Conservation (phyloP, 2,113 vertebrate genomes). For the Ailurus styani region DNA sequence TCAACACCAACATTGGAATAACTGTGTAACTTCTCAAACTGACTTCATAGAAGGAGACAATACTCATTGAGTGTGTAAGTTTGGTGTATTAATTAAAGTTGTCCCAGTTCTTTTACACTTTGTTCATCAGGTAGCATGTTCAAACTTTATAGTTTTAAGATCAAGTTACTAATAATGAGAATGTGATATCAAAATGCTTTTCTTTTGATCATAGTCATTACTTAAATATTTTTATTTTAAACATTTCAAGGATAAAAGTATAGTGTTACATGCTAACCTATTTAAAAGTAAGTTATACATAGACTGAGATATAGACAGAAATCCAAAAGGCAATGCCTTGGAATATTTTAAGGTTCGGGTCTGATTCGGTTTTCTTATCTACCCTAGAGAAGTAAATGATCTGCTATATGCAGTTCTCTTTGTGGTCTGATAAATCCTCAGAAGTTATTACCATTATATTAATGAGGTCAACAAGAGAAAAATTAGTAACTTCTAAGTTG, state of each 20-base stretch:
- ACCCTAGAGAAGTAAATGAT: neutral
- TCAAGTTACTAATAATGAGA: constrained; percentile 10
- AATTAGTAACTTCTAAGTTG: neutral
- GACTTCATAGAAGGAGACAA: neutral
- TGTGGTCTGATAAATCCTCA: neutral
- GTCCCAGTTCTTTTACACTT: neutral
- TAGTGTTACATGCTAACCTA: neutral
- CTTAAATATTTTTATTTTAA: constrained; percentile 38
- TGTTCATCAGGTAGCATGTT: neutral
- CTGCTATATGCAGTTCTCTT: neutral
- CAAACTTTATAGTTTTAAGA: constrained; percentile 19
- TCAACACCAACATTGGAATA: neutral
- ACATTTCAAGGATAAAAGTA: neutral
- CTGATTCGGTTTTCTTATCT: constrained; percentile 4
- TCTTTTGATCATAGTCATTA: neutral
- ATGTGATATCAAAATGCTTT: neutral
- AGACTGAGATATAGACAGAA: neutral
- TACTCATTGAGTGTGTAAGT: neutral
- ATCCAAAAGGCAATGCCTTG: neutral
- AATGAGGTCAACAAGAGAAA: neutral
- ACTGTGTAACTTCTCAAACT: constrained; percentile 21
- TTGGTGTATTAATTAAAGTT: neutral
- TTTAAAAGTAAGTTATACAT: constrained; percentile 10
- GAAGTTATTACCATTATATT: neutral
- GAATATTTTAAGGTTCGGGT: neutral